phyloP scores from a whole-genome alignment of 2,888 invertebrate species.

The Drosophila seclusa region DNA sequence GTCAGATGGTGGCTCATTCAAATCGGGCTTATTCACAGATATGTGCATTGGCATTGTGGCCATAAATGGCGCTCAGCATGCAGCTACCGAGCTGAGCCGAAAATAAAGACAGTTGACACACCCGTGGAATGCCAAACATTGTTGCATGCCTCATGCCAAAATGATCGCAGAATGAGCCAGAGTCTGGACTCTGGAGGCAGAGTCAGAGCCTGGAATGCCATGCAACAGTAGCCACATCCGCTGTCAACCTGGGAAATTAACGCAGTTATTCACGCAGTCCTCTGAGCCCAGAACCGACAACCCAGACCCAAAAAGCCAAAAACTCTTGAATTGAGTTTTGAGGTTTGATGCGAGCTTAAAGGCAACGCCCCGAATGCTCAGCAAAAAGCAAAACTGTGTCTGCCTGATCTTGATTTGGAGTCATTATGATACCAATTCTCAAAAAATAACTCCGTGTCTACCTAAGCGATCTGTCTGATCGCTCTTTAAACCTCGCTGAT shows the following conservation, averaged over 20 bases:
- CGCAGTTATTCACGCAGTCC: constrained; percentile 76
- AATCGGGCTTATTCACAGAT: constrained; percentile 36
- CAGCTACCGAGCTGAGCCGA: constrained; percentile 36
- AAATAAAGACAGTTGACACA: constrained; percentile 64
- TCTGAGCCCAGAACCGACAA: background rate
- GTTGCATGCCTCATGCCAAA: constrained; percentile 51
- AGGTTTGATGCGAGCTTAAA: constrained; percentile 30
- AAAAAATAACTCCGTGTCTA: constrained; percentile 30
- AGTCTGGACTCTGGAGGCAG: background rate
- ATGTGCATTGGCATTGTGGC: constrained; percentile 19
- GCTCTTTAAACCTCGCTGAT: constrained; percentile 7
- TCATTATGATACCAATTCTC: constrained; percentile 72
- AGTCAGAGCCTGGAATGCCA: constrained; percentile 44
- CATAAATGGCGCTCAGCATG: constrained; percentile 60
- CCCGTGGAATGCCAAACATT: constrained; percentile 60
- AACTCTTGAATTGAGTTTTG: constrained; percentile 21
- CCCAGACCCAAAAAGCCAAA: constrained; percentile 2
- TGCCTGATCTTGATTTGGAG: constrained; percentile 72
- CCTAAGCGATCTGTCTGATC: constrained; percentile 24
- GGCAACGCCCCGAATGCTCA: constrained; percentile 35
- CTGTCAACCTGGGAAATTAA: constrained; percentile 78
- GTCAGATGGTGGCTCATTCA: background rate
- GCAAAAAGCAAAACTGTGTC: constrained; percentile 73
- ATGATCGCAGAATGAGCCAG: constrained; percentile 24
- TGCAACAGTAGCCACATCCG: constrained; percentile 76